These are phyloP conservation scores for Oncorhynchus nerka DNA, from an alignment of 2,113 vertebrate genomes.

Conservation along the genomic window DNA sequence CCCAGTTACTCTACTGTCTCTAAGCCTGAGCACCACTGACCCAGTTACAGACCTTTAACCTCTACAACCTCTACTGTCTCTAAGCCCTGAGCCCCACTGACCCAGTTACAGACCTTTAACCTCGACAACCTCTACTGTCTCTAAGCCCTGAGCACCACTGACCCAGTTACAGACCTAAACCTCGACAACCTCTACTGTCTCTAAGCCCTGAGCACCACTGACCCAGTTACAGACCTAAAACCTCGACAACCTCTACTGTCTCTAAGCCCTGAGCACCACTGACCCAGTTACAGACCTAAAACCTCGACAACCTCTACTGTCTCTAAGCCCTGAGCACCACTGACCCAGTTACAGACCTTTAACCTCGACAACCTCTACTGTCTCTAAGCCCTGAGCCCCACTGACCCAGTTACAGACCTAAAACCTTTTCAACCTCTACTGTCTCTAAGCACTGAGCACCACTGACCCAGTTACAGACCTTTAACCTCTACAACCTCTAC, in stretches of 20 bases:
- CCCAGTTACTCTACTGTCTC: neutral
- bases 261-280: too few species aligned
- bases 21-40: too few species aligned
- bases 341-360: slow-evolving; percentile 49
- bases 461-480: too few species aligned
- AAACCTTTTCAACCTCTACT: too few species aligned
- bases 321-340: slow-evolving; percentile 25
- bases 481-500: too few species aligned
- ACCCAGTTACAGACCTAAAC: too few species aligned
- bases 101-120: slow-evolving; percentile 34
- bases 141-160: too few species aligned
- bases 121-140: neutral
- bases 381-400: too few species aligned
- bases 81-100: slow-evolving; percentile 43
- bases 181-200: neutral
- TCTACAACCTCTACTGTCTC: neutral
- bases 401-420: too few species aligned
- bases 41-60: too few species aligned
- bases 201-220: slow-evolving; percentile 39
- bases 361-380: neutral
- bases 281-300: too few species aligned
- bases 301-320: neutral
- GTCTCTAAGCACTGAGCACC: too few species aligned
- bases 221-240: slow-evolving; percentile 38
- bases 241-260: neutral